A percentile compares a stretch with the other conserved stretches of the same genome.
These are phyloP conservation scores for Catotricha subobsoleta DNA, from an alignment of 2,888 invertebrate genomes.

Conservation along the genomic window DNA sequence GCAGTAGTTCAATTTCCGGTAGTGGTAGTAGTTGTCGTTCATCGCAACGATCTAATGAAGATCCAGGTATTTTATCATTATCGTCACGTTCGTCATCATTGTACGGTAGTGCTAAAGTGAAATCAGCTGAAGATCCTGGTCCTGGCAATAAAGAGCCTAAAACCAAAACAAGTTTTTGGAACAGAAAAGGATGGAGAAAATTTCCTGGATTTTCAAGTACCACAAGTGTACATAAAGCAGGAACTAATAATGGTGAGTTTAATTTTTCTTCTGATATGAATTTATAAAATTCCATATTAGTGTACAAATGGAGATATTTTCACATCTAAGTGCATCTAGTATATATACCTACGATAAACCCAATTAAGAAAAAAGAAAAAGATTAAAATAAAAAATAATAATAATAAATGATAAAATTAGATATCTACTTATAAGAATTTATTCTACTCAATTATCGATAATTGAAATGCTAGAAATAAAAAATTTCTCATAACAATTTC, in stretches of 20 bases:
- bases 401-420: too few species aligned
- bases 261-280: too few species aligned
- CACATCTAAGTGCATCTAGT: too few species aligned
- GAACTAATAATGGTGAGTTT: conserved; percentile 14
- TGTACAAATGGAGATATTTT: too few species aligned
- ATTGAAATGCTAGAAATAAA: too few species aligned
- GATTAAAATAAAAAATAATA: too few species aligned
- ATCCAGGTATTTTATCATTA: conserved; percentile 15
- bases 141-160: conserved; percentile 18
- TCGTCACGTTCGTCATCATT: conserved; percentile 21
- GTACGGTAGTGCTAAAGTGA: conserved; percentile 35
- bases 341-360: too few species aligned
- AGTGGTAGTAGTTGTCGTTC: conserved; percentile 21
- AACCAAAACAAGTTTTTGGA: conserved; percentile 37
- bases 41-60: conserved; percentile 21
- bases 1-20: conserved; percentile 8
- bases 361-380: too few species aligned
- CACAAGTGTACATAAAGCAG: conserved; percentile 49
- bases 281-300: too few species aligned
- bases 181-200: conserved; percentile 62
- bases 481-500: too few species aligned
- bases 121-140: conserved; percentile 25
- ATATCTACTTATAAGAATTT: too few species aligned
- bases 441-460: too few species aligned
- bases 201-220: conserved; percentile 55